A percentile compares a stretch with the other conserved stretches of the same genome.
phyloP scores from a whole-genome alignment of 2,113 vertebrate species.

The Tachuris rubrigastra region DNA sequence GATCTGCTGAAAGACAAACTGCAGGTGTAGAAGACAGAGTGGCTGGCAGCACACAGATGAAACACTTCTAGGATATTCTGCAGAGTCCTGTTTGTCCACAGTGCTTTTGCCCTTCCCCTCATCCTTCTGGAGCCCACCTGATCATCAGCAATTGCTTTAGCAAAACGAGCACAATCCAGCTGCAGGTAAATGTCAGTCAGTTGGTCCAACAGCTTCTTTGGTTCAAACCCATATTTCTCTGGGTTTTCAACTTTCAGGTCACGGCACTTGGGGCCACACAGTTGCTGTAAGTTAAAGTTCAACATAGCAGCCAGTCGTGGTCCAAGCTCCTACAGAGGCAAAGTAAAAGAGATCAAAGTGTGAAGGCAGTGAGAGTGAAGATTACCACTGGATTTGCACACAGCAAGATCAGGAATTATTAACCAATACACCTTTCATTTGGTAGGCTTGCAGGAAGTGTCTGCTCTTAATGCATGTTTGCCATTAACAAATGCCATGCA shows the following conservation, averaged over 20 bases:
- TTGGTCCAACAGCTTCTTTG: conserved; percentile 98
- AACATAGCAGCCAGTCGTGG: conserved; percentile 97
- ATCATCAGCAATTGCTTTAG: conserved; percentile 97
- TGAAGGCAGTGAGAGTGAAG: neutral
- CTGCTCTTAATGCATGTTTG: neutral
- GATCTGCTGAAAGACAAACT: neutral
- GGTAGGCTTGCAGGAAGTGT: neutral
- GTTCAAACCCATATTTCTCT: conserved; percentile 98
- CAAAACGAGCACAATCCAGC: conserved; percentile 95
- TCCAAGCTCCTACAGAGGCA: conserved; percentile 85
- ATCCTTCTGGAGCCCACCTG: conserved; percentile 79
- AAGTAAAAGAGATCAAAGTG: neutral
- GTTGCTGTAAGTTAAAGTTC: conserved; percentile 98
- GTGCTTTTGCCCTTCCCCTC: neutral
- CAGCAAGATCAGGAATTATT: neutral
- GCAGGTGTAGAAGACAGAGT: neutral
- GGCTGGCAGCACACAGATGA: neutral
- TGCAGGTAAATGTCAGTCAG: conserved; percentile 98
- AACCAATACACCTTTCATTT: neutral
- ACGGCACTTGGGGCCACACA: conserved; percentile 97
- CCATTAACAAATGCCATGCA: neutral
- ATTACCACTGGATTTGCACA: neutral
- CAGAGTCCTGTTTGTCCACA: neutral
- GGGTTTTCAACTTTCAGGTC: conserved; percentile 99
- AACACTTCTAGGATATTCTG: neutral